Base-by-base conservation (phyloP, 2,113 vertebrate species). In the Trogon melanurus region DNA sequence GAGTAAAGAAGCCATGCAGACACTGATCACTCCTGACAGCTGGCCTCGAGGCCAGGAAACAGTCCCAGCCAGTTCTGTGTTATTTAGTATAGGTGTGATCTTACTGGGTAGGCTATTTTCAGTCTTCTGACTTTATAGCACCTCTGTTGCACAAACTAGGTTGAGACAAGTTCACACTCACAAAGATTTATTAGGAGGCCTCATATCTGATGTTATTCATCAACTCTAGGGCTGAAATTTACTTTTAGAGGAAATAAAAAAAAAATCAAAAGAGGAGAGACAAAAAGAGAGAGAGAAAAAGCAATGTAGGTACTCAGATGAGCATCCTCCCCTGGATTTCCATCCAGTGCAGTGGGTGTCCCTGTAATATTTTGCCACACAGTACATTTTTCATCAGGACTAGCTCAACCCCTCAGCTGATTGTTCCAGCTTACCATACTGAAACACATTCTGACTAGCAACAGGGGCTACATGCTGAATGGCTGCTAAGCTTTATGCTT, bases 371-470 rank as follows among this genome's bases (percentile, higher is more conserved):
- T 91, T 89, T 72, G 4, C 14, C 9, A 61, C 15, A 48, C 8
- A 22, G 4, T 10, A 5, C 3, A 34, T 10, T 76, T 89, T 83
- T 75, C 32, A 56, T 26, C 29, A 60, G 12, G 8, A 79, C 2
- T 5, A 1, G 0, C 36, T 23, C 56, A 53, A 56, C 11, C 3
- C 1, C 10, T 13, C 3, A 16, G 9, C 4, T 56, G 6, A 15
- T 51, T 86, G 5, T 11, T 36, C 7, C 27, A 47, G 15, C 5
- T 84, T 62, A 16, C 0, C 2, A 34, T 60, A 12, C 44, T 74
- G 51, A 91, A 71, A 9, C 2, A 62, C 7, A 18, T 66, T 92
- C 60, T 74, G 27, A 29, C 62, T 57, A 30, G 8, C 34, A 34
- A 45, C 13, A 79, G 45, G 27, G 27, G 3, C 5, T 81, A 30